Evolutionary conservation across 2,113 vertebrate species (phyloP).

Genomic region (Laticauda laticaudata): DNA sequence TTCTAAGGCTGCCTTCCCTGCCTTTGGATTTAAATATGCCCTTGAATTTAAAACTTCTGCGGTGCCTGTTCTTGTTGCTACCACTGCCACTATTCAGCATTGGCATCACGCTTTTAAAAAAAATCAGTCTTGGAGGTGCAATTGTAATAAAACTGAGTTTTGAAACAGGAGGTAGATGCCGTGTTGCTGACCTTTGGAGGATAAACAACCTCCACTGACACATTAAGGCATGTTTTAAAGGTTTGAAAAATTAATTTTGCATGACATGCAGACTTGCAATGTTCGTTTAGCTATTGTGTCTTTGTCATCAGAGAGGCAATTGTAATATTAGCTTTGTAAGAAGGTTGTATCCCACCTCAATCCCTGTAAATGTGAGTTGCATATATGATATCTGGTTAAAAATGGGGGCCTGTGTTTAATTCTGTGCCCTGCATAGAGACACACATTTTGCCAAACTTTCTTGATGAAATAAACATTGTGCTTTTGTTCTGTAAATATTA

Average conservation of each 20-base stretch:
- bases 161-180: not conserved
- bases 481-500: not conserved
- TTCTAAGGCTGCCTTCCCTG: constrained; percentile 22
- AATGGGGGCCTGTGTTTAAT: not conserved
- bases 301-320: not conserved
- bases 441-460: not conserved
- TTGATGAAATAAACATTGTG: not conserved
- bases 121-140: not conserved
- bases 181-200: not conserved
- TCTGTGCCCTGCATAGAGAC: not conserved
- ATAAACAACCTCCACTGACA: not conserved
- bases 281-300: not conserved
- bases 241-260: constrained; percentile 23
- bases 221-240: not conserved
- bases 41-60: not conserved
- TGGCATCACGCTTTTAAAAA: not conserved
- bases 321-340: not conserved
- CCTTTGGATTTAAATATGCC: rapidly evolving
- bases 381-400: not conserved
- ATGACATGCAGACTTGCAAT: not conserved
- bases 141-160: not conserved
- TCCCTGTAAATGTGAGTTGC: not conserved
- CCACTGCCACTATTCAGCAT: not conserved
- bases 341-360: not conserved
- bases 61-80: not conserved